Percentiles rank a stretch among this genome's conserved stretches.
phyloP scores from a whole-genome alignment of 2,797 vertebrate species.

The Zenarchopterus dispar region DNA sequence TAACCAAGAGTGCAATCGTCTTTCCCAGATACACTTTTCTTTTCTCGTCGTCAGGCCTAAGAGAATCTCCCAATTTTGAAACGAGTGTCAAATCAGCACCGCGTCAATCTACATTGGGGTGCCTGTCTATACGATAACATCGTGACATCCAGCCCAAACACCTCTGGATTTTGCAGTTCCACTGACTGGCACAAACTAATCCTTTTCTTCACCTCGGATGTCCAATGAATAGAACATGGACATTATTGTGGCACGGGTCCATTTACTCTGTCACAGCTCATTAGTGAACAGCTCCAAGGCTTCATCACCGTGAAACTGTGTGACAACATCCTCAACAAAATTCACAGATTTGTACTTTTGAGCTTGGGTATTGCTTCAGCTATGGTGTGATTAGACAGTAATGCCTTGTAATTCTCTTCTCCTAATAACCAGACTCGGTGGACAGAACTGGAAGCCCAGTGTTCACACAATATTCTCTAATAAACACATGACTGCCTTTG shows the following conservation, averaged over 20 bases:
- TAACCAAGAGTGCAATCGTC: no score
- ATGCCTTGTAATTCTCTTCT: conserved; percentile 62
- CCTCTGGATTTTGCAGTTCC: conserved; percentile 12
- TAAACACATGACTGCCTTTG: conserved; percentile 69
- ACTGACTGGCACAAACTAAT: conserved; percentile 14
- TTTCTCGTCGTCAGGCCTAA: no score
- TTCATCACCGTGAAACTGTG: conserved; percentile 3
- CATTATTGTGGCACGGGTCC: conserved; percentile 29
- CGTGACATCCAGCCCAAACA: no score
- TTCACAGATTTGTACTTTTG: conserved; percentile 22
- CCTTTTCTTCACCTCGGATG: conserved; percentile 21
- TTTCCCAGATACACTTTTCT: no score
- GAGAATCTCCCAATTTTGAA: no score
- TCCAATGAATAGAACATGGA: conserved; percentile 19
- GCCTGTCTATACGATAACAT: no score
- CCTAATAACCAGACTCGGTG: conserved; percentile 40
- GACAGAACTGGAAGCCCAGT: conserved; percentile 35
- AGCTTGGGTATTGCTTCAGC: conserved; percentile 32
- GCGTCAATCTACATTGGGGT: no score
- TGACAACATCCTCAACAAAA: conserved; percentile 11
- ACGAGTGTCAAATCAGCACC: no score
- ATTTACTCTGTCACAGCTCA: conserved; percentile 39
- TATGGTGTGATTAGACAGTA: conserved; percentile 46
- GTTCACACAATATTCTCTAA: conserved; percentile 65
- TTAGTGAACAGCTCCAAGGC: conserved; percentile 26